Base-by-base conservation (phyloP, 2,797 vertebrate genomes). In the Poecile montanus region DNA sequence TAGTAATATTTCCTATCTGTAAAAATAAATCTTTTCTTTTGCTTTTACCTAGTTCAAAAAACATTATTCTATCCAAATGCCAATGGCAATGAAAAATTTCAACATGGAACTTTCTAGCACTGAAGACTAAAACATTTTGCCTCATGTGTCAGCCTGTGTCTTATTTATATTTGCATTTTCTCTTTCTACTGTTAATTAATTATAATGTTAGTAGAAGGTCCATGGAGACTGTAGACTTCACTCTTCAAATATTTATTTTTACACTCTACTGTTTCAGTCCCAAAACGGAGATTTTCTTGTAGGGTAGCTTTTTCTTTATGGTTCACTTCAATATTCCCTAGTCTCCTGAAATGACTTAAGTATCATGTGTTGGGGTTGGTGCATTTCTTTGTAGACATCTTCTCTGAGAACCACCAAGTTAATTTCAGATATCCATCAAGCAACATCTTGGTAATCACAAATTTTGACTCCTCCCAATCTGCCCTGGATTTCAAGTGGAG, bases 1-100 rank as follows among this genome's bases (percentile, higher is more conserved):
- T 92, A 92, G 70, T 94, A 93, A 89, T 94, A 92, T 95, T 96
- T 97, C 85, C 90, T 93, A 78, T 89, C 91, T 89, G 62, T 94
- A 66, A 93, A 95, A 96, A 79, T 79, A 92, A 91, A 93, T 8
- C 32, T 80, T 65, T 60, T 85, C 42, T 85, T 96, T 91, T 96
- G 85, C 70, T 94, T 93, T 84, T 75, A 70, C 84, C 51, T 73
- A 50, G 67, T 95, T 93, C 82, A 75, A 93, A 91, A 95, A 94
- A 54, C 30, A 85, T 67, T 44, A 65, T 91, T 89, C n/a, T 81
- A 22, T 78, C 81, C 68, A 96, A 95, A 94, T 88, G 92, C 34
- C 53, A 94, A 62, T 40, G 84, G n/a, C 67, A 80, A 48, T 79
- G 51, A 79, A 57, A 85, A 70, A 77, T 86, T 91, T 86, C 89